Evolutionary conservation across 2,888 invertebrate genomes (phyloP), one percentile per base, ranked within the genome.

Genomic region (Helicoverpa assulta): DNA sequence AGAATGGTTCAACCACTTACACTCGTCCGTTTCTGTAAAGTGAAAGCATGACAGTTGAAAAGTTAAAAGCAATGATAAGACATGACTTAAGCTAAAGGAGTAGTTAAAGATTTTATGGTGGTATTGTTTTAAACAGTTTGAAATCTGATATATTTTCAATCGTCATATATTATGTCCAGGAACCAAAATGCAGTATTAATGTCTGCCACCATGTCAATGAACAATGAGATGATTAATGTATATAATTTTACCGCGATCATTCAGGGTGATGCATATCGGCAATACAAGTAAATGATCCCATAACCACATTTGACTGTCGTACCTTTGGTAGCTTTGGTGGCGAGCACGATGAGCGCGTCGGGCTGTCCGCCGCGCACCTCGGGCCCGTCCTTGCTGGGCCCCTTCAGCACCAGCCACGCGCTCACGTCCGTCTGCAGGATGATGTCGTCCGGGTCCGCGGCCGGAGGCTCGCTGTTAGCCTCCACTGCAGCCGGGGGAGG

Each of bases 261-360:
- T 70, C 50, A 40, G 53, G n/a, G 58, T 33, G 37, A 61, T 65
- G 21, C 21, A 64, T 26, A 40, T 50, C n/a, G 19, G 40, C 61
- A 60, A 69, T 63, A 21, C 29, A 59, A 67, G 78, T 75, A 67
- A 74, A 67, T 59, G 37, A 60, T 63, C 65, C 81, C 67, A 67
- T 67, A 53, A 70, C 78, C 72, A 60, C 29, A 37, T 14, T 21
- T 37, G 16, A 5, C 14, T 43, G 26, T 62, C 71, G 43, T 43
- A 96, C 98, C 98, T 96, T 98, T 99, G 90, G 98, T 98, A 75
- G 98, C 98, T 94, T 98, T 98, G 67, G 99, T 99, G 57, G 99
- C 99, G 89, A 99, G 98, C 53, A 99, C 99, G 76, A 99, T 97
- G 64, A 99, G 97, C 0, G 99, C 99, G 92, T 99, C 99, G 1